Conservation (phyloP, 2,113 vertebrate species). For the Sialia sialis region DNA sequence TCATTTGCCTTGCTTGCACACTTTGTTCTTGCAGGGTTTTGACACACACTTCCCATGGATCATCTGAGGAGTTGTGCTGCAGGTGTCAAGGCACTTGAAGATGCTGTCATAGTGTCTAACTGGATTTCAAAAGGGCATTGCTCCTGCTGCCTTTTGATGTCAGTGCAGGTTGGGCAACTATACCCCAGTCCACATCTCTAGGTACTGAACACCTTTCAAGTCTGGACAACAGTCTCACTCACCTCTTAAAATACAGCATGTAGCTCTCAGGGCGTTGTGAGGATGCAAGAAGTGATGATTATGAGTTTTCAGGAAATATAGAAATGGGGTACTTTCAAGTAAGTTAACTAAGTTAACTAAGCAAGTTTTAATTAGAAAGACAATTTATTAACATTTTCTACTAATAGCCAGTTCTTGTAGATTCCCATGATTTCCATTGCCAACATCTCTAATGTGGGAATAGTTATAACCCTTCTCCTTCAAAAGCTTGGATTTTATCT, state of each 20-base stretch:
- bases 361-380: neutral
- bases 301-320: neutral
- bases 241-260: neutral
- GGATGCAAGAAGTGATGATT: neutral
- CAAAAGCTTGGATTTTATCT: neutral
- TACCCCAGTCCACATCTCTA: neutral
- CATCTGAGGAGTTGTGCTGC: neutral
- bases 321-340: neutral
- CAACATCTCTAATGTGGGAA: neutral
- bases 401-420: neutral
- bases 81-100: neutral
- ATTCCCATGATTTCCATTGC: neutral
- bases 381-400: neutral
- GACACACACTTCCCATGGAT: neutral
- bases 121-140: neutral
- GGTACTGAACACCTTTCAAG: neutral
- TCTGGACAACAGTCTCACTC: neutral
- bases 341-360: neutral
- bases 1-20: neutral
- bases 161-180: neutral
- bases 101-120: neutral
- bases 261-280: neutral
- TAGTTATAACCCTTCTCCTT: neutral
- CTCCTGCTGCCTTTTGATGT: neutral
- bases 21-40: neutral